These are phyloP conservation scores for Gobius niger DNA, from an alignment of 2,113 vertebrate genomes.

Conservation along the genomic window DNA sequence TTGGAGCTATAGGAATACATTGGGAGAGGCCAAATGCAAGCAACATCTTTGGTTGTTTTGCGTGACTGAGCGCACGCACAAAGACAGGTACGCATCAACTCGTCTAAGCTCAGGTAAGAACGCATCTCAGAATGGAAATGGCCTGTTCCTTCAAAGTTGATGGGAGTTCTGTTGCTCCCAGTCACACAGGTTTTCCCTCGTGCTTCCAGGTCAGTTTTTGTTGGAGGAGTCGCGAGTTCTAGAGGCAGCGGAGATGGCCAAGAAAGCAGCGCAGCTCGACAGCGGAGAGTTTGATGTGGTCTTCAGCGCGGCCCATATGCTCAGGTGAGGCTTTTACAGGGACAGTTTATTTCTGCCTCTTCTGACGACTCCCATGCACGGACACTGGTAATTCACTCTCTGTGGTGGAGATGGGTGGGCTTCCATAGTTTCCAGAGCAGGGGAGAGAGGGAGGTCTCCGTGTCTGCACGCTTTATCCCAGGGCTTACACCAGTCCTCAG, in stretches of 20 bases:
- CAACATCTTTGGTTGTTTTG: too few species aligned
- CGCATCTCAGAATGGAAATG: too few species aligned
- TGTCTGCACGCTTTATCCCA: constrained; percentile 65
- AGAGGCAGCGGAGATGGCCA: constrained; percentile 98
- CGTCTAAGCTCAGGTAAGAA: too few species aligned
- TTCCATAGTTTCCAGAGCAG: constrained; percentile 34
- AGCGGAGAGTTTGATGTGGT: constrained; percentile 94
- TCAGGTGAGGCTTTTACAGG: constrained; percentile 81
- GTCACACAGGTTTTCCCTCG: neutral
- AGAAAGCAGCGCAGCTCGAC: constrained; percentile 93
- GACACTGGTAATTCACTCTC: constrained; percentile 15
- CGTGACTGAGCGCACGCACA: too few species aligned
- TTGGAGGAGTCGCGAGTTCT: constrained; percentile 91
- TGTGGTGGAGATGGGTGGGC: constrained; percentile 35
- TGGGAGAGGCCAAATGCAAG: too few species aligned
- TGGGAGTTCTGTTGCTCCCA: too few species aligned
- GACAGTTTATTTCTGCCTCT: neutral
- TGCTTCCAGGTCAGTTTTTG: constrained; percentile 90
- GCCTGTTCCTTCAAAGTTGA: too few species aligned
- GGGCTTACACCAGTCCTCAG: constrained; percentile 58
- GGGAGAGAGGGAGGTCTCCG: constrained; percentile 48
- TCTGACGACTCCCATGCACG: constrained; percentile 8
- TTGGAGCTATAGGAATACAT: too few species aligned
- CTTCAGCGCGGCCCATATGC: constrained; percentile 98
- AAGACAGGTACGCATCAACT: too few species aligned